Base-by-base conservation (phyloP, 2,113 vertebrate genomes). In the Lagopus leucura region DNA sequence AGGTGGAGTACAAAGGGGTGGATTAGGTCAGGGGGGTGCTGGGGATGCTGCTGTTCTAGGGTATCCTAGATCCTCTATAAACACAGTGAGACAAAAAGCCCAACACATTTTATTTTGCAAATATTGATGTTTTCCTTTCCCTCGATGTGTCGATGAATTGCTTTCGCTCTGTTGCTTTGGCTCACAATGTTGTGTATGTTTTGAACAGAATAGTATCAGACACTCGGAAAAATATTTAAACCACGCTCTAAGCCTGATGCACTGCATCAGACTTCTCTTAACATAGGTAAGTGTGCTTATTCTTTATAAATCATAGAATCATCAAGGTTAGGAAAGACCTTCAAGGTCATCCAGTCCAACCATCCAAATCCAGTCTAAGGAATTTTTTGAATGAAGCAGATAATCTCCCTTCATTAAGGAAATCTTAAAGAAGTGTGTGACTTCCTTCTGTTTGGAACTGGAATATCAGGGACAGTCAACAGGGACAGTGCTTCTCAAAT, bases 231-330 rank as follows among this genome's bases (percentile, higher is more conserved):
- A 70, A 48, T 15, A 48, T 24, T n/a, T 74, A 15, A 43, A 2
- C 11, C 9, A 58, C 6, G 36, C 7, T 47, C 40, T n/a, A 78
- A 76, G 52, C 24, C 11, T 5, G 34, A 43, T 28, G 4, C 27
- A 64, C 15, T 48, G 13, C 3, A 13, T 50, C 50, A 42, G 55
- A 74, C 6, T 47, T 12, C 20, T 25, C 66, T 83, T 32, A 28
- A 43, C 27, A 65, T 25, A 66, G 4, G 19, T 9, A 6, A 1
- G 5, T 22, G 3, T 27, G 15, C 10, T 81, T 17, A 8, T 0
- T 16, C 42, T 42, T 74, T 28, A 13, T 10, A 30, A 60, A 69
- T 17, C 10, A 17, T 30, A 30, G 27, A 54, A 17, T 54, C 52
- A 30, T 27, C 52, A 30, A 30, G 52, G 52, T 54, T 54, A 28